Evolutionary conservation across 2,113 vertebrate genomes (phyloP), one percentile per base, ranked within the genome.

Genomic region (Natator depressus): DNA sequence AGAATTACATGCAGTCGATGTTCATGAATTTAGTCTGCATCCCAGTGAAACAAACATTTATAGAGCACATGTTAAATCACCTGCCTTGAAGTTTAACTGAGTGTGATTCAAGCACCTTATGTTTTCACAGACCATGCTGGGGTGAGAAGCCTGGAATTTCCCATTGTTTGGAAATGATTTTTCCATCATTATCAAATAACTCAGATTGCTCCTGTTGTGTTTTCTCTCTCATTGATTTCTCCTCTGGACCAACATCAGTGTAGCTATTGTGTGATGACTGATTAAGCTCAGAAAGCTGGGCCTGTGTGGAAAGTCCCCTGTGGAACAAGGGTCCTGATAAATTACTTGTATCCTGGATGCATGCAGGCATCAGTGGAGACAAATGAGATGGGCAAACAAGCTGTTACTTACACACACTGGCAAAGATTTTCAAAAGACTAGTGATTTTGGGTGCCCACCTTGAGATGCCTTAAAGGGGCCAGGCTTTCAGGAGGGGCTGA

Each of bases 301-400:
- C 1, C 0, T 0, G 0, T 0, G 89, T 65, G 91, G 89, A 92
- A 96, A 97, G 84, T 94, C 85, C 87, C 94, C 95, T 86, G 16
- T 90, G 83, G 90, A 89, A 62, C 59, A 47, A 95, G 79, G 89
- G 94, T 93, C 94, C 90, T 91, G 96, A 93, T 97, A 95, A 96
- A 92, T 85, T 62, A 38, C 47, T 22, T 35, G 50, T 8, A 11
- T 8, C 29, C 84, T 2, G 9, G 85, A 87, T 79, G 35, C 17
- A 19, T 5, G 25, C 51, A 82, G 2, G 1, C 3, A 87, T 93
- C 91, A 90, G 87, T 3, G 8, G 92, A 87, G 81, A 93, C 83
- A 91, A 95, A 95, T 87, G 94, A 49, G 0, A 1, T 29, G 47
- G 81, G 12, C 90, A 95, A 91, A 88, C 57, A 93, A 42, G 22